Base-by-base conservation (phyloP, 2,888 invertebrate genomes). In the Apodemia hepburni region DNA sequence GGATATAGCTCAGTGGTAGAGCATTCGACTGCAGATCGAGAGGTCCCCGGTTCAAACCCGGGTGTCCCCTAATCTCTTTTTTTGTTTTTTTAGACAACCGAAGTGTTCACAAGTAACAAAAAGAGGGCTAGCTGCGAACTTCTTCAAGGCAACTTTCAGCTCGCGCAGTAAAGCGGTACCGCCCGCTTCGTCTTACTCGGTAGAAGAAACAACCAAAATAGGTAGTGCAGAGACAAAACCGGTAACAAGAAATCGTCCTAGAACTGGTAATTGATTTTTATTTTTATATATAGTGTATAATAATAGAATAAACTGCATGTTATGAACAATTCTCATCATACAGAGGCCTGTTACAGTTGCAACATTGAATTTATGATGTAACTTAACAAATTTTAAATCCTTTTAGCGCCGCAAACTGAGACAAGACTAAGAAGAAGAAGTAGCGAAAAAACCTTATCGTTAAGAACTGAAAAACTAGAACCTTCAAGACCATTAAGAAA, bases 1-100 rank as follows among this genome's bases (percentile, higher is more conserved):
- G 88, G 88, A 88, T 87, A 87, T 88, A 89, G 88, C 88, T 89
- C 87, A 89, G n/a, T n/a, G n/a, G n/a, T n/a, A n/a, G n/a, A n/a
- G n/a, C n/a, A n/a, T n/a, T n/a, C n/a, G n/a, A n/a, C n/a, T n/a
- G n/a, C n/a, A n/a, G n/a, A n/a, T n/a, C n/a, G n/a, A n/a, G 87
- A 88, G 87, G 87, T 89, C 87, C 88, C 87, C 87, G 88, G 87
- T 89, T 87, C 88, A 87, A 89, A 89, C 87, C 87, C 88, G 88
- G 87, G 87, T 88, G 87, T 87, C 87, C 87, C 87, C 88, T 87
- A 47, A n/a, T 1, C 12, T 68, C 62, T 59, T 61, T 68, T 64
- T 58, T 69, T 68, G 68, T 65, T 66, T 72, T 71, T 71, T 75
- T 76, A 87, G 87, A 64, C 76, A 81, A 64, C 73, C 77, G 9